Base-by-base conservation (phyloP, 2,113 vertebrate species). In the Mirounga angustirostris region DNA sequence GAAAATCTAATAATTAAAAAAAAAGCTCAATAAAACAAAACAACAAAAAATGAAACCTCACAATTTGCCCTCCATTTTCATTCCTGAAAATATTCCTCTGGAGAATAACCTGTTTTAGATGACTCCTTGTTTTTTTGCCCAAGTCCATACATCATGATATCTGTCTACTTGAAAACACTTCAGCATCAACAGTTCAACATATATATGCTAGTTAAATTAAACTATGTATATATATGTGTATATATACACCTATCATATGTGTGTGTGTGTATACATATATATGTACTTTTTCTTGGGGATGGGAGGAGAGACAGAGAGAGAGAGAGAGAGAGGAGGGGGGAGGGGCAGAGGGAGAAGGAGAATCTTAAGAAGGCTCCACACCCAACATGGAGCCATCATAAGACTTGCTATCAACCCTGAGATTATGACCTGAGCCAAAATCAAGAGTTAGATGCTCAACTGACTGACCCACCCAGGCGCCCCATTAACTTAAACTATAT, bases 251-350 rank as follows among this genome's bases (percentile, higher is more conserved):
- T 43, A 43, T 43, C 46, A 46, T 46, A 10, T 63, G 5, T 63
- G 26, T 63, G 26, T 63, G 30, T 67, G 30, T 28, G 59, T 61
- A 7, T 61, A 2, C 2, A 21, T 67, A 28, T 67, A 28, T 67
- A 33, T 15, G 16, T n/a, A n/a, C 14, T 69, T 69, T 33, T 69
- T n/a, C 15, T 69, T 18, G 65, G 65, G 16, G 7, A 1, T 8
- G 33, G 9, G 4, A 1, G 67, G 4, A 18, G 33, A 21, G 33
- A 16, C 0, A 5, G 1, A 18, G 56, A 58, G 6, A 43, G 1
- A 18, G 56, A 58, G 6, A 43, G 40, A 43, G 5, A 43, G 40
- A 43, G 40, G 40, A 18, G 0, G 4, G 67, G 4, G 33, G 33
- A 10, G 33, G 33, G 11, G 33, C 67, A 69, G 33, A 36, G 33